Evolutionary conservation across 2,113 vertebrate genomes (phyloP), one percentile per base, ranked within the genome.

Genomic region (Petromus typicus): DNA sequence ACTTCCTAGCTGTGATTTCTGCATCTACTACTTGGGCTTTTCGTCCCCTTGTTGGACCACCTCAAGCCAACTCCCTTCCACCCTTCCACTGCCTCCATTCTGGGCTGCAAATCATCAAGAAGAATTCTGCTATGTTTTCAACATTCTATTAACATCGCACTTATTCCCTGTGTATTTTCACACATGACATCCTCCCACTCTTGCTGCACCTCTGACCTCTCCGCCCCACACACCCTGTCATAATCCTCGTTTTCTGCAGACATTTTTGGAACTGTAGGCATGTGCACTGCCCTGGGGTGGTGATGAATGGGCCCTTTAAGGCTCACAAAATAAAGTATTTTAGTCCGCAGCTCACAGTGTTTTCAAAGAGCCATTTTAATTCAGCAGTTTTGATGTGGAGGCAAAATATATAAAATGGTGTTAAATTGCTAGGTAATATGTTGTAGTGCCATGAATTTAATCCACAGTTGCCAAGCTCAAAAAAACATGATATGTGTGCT

Each of bases 301-400:
- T n/a, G 13, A 57, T 11, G 25, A 89, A 48, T 56, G 48, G 37
- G 5, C 56, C 56, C 25, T 80, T 94, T 66, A 90, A 95, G 37
- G 71, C 64, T 59, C 7, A 25, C 27, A 34, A 76, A 76, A 48
- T 8, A 13, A 96, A 78, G 79, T n/a, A 80, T 69, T 93, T 78
- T 69, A 20, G n/a, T 83, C 5, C 5, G 48, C n/a, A n/a, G 9
- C 54, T 80, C 34, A 83, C 32, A 67, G 13, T 5, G 4, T 56
- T 91, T 67, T 78, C 89, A 94, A 95, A 64, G 75, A 95, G 14
- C 2, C 18, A 40, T 87, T 96, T 84, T 86, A 95, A 83, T 92
- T 90, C 27, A 73, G 17, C 14, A 75, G 32, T 76, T 96, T 91
- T 80, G 43, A 84, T 96, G 64, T 93, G 43, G 51, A 95, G 90